Percentiles rank a stretch among this genome's conserved stretches.
These are phyloP conservation scores for Stigmatopora argus DNA, from an alignment of 2,113 vertebrate genomes.

Conservation along the genomic window DNA sequence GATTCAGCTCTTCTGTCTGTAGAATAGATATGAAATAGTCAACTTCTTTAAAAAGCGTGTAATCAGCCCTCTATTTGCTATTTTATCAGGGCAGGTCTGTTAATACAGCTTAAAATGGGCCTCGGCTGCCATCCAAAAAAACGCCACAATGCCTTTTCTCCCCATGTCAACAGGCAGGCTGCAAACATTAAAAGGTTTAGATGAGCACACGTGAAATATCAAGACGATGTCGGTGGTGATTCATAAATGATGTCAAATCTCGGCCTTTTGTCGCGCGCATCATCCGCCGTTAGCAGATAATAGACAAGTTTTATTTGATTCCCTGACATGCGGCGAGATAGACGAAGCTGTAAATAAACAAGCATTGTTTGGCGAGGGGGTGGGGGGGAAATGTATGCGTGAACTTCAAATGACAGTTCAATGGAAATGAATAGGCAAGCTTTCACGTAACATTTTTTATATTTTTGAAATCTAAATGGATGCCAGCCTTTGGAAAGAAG, in stretches of 20 bases:
- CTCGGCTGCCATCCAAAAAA: conserved; percentile 52
- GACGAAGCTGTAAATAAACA: conserved; percentile 65
- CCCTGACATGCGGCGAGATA: conserved; percentile 43
- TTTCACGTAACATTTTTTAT: conserved; percentile 64
- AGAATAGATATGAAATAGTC: background rate
- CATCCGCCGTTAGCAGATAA: conserved; percentile 57
- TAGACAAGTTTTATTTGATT: conserved; percentile 65
- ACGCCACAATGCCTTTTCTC: conserved; percentile 46
- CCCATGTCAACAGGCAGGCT: conserved; percentile 49
- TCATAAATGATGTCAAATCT: conserved; percentile 52
- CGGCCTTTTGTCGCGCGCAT: conserved; percentile 55
- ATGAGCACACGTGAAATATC: conserved; percentile 58
- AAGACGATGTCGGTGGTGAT: conserved; percentile 48
- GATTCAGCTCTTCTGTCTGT: background rate
- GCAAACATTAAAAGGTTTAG: conserved; percentile 63
- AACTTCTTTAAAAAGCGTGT: conserved; percentile 8
- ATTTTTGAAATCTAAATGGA: conserved; percentile 63
- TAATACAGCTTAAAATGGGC: conserved; percentile 48
- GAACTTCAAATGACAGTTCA: conserved; percentile 68
- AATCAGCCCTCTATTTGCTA: conserved; percentile 21
- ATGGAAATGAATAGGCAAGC: conserved; percentile 62
- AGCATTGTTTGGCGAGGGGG: conserved; percentile 55
- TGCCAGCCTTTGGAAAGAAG: conserved; percentile 56
- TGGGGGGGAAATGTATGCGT: conserved; percentile 58
- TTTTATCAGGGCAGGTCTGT: conserved; percentile 35